These are phyloP conservation scores for Hermaeophaga mercurialis DNA, from an alignment of 2,888 invertebrate genomes.

Conservation along the genomic window DNA sequence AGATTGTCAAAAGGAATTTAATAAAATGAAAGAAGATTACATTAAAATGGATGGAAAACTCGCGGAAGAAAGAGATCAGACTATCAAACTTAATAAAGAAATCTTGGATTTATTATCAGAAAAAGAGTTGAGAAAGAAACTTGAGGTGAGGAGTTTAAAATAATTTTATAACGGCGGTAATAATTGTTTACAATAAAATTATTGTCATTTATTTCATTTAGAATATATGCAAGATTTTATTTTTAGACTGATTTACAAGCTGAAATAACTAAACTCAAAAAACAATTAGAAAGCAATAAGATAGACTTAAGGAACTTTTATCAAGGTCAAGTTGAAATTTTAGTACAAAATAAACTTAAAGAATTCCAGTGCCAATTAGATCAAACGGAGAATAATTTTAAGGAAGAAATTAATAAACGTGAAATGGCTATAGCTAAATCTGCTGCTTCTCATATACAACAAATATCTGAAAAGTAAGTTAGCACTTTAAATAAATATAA, in stretches of 20 bases:
- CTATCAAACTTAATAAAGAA: slow-evolving; percentile 47
- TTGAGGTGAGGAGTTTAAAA: slow-evolving; percentile 49
- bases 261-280: slow-evolving; percentile 55
- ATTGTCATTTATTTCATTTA: too few species aligned
- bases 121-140: slow-evolving; percentile 49
- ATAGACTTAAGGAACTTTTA: slow-evolving; percentile 74
- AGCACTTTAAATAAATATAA: too few species aligned
- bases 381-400: slow-evolving; percentile 68
- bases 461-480: slow-evolving; percentile 69
- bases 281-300: slow-evolving; percentile 68
- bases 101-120: slow-evolving; percentile 50
- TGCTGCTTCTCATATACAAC: slow-evolving; percentile 73
- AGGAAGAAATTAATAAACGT: slow-evolving; percentile 66
- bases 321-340: slow-evolving; percentile 79
- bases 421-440: slow-evolving; percentile 72
- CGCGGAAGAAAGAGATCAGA: slow-evolving; percentile 40
- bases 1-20: slow-evolving; percentile 54
- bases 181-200: too few species aligned
- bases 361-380: slow-evolving; percentile 81
- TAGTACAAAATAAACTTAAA: slow-evolving; percentile 74
- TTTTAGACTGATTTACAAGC: slow-evolving; percentile 58
- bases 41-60: slow-evolving; percentile 44
- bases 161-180: too few species aligned
- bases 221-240: too few species aligned
- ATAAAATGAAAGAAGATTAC: slow-evolving; percentile 48